These are phyloP conservation scores for Archips xylosteana DNA, from an alignment of 2,888 invertebrate species.

Conservation along the genomic window DNA sequence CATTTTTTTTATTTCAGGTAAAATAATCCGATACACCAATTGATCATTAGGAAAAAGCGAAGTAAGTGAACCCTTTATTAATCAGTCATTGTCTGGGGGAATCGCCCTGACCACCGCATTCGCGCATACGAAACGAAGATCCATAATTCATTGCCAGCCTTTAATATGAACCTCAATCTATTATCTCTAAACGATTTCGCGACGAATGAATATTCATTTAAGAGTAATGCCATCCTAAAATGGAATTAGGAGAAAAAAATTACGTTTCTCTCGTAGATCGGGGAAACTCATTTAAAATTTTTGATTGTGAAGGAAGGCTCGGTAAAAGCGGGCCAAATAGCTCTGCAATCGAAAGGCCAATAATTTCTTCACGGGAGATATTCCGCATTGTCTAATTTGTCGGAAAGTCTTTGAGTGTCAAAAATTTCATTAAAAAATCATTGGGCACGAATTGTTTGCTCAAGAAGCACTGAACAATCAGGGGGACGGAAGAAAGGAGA, in stretches of 20 bases:
- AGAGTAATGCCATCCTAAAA: conserved; percentile 79
- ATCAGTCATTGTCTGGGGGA: conserved; percentile 59
- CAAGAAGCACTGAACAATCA: conserved; percentile 2
- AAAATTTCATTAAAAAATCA: conserved; percentile 42
- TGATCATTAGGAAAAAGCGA: conserved; percentile 9
- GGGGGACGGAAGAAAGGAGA: conserved; percentile 5
- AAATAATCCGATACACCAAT: background rate
- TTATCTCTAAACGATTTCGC: conserved; percentile 83
- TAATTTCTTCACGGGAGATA: conserved; percentile 61
- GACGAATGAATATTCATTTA: conserved; percentile 83
- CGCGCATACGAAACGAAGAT: conserved; percentile 68
- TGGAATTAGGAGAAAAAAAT: conserved; percentile 76
- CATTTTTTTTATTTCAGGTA: conserved; percentile 21
- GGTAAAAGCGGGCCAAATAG: conserved; percentile 60
- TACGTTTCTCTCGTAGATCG: conserved; percentile 65
- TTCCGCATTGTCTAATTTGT: conserved; percentile 52
- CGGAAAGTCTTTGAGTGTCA: conserved; percentile 43
- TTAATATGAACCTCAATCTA: conserved; percentile 81
- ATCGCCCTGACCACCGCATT: conserved; percentile 59
- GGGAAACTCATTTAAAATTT: conserved; percentile 81
- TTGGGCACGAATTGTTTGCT: conserved; percentile 33
- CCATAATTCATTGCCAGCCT: conserved; percentile 74
- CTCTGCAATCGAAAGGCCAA: conserved; percentile 67
- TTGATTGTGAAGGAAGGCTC: conserved; percentile 76
- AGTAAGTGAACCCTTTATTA: conserved; percentile 38